Evolutionary conservation across 2,888 invertebrate genomes (phyloP).

Genomic region (Anoplius nigerrimus): DNA sequence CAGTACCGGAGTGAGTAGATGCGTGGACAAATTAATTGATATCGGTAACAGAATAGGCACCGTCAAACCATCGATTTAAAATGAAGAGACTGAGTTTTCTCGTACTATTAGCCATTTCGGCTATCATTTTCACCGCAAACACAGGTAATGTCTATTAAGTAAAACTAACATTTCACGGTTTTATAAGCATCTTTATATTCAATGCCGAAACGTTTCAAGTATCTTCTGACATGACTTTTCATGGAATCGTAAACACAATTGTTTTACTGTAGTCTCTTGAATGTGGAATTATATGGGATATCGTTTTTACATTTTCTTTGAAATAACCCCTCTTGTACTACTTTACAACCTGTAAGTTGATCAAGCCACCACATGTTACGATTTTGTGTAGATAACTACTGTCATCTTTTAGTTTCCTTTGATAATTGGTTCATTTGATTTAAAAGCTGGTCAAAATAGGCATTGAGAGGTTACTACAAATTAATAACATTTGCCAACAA

Average conservation of each 20-base stretch:
- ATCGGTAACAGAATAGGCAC: constrained; percentile 44
- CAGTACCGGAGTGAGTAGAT: constrained; percentile 35
- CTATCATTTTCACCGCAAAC: constrained; percentile 83
- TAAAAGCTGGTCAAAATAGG: too few species aligned
- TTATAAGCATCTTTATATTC: too few species aligned
- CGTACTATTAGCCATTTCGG: constrained; percentile 82
- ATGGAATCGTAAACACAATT: too few species aligned
- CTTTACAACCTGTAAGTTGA: background rate
- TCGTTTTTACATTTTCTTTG: too few species aligned
- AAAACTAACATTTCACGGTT: background rate
- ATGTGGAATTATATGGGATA: too few species aligned
- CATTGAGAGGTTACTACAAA: too few species aligned
- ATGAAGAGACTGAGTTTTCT: constrained; percentile 85
- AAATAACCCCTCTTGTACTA: too few species aligned
- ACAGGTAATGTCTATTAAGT: constrained; percentile 79
- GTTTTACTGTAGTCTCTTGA: too few species aligned
- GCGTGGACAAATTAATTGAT: constrained; percentile 29
- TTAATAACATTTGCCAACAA: too few species aligned
- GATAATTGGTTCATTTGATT: background rate
- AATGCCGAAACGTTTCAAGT: too few species aligned
- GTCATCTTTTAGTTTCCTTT: background rate
- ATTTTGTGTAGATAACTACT: constrained; percentile 16
- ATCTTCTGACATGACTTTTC: too few species aligned
- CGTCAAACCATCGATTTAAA: constrained; percentile 57
- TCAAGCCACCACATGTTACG: background rate